Conservation (phyloP, 2,888 invertebrate species). For the Molorchus minor region DNA sequence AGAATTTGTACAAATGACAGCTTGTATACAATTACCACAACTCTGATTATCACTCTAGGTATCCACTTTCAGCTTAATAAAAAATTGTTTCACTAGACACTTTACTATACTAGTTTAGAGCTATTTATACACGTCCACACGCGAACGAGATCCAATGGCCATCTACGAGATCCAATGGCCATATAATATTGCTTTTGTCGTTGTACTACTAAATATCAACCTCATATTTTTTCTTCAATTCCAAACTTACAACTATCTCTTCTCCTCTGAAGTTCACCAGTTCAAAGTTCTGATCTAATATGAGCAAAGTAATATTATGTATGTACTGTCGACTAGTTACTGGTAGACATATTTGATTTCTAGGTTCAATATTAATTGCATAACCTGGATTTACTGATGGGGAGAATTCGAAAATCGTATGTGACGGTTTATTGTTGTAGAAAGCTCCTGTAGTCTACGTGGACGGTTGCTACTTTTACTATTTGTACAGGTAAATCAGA, state of each 20-base stretch:
- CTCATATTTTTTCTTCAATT: conserved; percentile 25
- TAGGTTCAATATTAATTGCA: conserved; percentile 38
- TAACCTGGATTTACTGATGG: background rate
- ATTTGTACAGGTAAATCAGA: conserved; percentile 40
- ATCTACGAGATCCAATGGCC: no score
- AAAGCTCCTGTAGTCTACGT: conserved; percentile 47
- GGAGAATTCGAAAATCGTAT: no score
- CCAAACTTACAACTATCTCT: conserved; percentile 46
- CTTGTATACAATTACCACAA: no score
- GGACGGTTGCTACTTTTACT: conserved; percentile 36
- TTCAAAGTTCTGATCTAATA: conserved; percentile 43
- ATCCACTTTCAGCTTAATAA: no score
- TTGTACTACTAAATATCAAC: background rate
- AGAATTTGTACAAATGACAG: no score
- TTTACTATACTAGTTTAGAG: no score
- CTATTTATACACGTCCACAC: no score
- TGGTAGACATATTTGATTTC: conserved; percentile 54
- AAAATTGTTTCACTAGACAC: no score
- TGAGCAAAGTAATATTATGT: conserved; percentile 44
- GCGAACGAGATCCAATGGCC: no score
- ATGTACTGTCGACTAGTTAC: conserved; percentile 31
- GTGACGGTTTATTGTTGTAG: conserved; percentile 45
- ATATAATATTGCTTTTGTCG: no score
- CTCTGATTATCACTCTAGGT: no score
- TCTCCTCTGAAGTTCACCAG: conserved; percentile 43